phyloP scores from a whole-genome alignment of 2,888 invertebrate species.

The Itoplectis maculator region DNA sequence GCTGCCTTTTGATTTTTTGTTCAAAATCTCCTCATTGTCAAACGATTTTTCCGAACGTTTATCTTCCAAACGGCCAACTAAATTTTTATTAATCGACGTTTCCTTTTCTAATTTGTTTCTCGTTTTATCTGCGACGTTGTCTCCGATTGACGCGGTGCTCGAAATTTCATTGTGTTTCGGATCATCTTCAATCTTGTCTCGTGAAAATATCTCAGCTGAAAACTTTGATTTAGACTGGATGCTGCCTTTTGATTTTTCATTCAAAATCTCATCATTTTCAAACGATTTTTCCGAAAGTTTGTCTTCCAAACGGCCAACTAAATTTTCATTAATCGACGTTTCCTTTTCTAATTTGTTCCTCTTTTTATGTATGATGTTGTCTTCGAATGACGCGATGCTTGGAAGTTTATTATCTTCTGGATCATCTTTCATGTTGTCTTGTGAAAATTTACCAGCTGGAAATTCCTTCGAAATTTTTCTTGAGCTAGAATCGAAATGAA shows the following conservation, averaged over 20 bases:
- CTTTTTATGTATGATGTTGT: too few species aligned
- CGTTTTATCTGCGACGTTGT: background rate
- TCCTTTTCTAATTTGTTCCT: background rate
- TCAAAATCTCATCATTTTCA: too few species aligned
- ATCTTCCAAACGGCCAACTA: too few species aligned
- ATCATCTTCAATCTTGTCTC: background rate
- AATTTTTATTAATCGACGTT: background rate
- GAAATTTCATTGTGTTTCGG: background rate
- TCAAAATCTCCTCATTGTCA: background rate
- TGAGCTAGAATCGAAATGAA: background rate
- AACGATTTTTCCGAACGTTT: background rate
- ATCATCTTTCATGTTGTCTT: background rate
- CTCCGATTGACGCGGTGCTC: background rate
- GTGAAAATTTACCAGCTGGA: background rate
- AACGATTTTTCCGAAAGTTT: too few species aligned
- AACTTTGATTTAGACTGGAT: too few species aligned
- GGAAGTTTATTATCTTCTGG: too few species aligned
- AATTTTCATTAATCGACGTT: background rate
- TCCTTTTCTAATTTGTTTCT: background rate
- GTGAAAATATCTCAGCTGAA: too few species aligned
- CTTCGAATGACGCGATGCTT: too few species aligned
- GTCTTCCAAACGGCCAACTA: too few species aligned
- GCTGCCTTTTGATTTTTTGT: too few species aligned
- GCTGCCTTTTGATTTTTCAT: too few species aligned
- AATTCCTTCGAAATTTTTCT: background rate